Conservation (phyloP, 1,140 invertebrate genomes). For the Drosophila littoralis region DNA sequence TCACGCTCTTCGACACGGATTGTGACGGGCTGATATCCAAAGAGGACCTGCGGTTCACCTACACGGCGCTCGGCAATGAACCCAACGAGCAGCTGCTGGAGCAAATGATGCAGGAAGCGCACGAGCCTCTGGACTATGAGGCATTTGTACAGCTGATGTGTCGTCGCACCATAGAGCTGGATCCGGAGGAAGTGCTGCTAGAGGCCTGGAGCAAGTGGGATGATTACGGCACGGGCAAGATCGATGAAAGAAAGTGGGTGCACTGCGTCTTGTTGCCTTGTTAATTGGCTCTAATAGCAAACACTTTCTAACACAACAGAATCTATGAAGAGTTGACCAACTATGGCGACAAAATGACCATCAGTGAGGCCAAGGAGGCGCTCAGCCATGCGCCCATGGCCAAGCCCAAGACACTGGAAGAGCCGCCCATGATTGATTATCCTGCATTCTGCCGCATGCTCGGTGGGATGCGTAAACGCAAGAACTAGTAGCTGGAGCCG, state of each 20-base stretch:
- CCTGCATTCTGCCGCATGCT: conserved; percentile 87
- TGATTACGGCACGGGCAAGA: conserved; percentile 86
- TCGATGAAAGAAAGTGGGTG: conserved; percentile 86
- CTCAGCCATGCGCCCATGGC: conserved; percentile 87
- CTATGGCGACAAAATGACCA: conserved; percentile 86
- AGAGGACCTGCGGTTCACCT: conserved; percentile 86
- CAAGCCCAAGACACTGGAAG: conserved; percentile 84
- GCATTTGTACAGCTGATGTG: conserved; percentile 87
- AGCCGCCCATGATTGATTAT: conserved; percentile 86
- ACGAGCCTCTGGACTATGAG: conserved; percentile 87
- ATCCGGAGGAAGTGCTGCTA: conserved; percentile 87
- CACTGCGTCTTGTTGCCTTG: not conserved
- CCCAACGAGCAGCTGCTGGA: conserved; percentile 85
- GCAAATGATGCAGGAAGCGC: conserved; percentile 87
- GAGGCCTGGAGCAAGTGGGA: conserved; percentile 88
- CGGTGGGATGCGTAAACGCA: conserved; percentile 86
- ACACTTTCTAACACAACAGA: conserved; percentile 65
- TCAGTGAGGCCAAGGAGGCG: conserved; percentile 86
- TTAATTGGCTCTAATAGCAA: not conserved
- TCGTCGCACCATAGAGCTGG: conserved; percentile 86
- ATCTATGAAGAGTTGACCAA: conserved; percentile 87
- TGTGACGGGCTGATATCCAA: conserved; percentile 87
- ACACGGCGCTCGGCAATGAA: conserved; percentile 86
- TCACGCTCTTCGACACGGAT: conserved; percentile 87
- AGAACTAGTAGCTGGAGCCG: conserved; percentile 22